Evolutionary conservation across 2,113 vertebrate genomes (phyloP).

Genomic region (Lepidothrix coronata): DNA sequence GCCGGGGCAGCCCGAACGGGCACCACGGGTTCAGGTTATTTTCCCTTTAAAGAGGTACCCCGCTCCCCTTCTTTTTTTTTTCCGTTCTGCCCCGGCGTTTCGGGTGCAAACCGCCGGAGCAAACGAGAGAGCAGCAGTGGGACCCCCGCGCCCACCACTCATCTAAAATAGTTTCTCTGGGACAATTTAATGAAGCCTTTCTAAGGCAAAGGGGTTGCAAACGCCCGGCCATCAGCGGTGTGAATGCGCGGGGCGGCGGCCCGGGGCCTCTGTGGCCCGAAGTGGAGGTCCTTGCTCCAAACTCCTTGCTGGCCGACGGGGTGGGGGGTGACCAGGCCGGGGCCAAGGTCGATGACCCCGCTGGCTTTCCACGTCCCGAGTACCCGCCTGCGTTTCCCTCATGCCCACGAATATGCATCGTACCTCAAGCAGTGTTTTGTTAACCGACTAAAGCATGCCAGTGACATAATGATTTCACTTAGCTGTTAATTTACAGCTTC

Average conservation of each 20-base stretch:
- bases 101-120: too few species aligned
- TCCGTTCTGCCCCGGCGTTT: background rate
- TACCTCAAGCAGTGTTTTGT: background rate
- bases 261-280: too few species aligned
- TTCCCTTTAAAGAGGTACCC: background rate
- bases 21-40: background rate
- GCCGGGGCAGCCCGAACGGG: background rate
- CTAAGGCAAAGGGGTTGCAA: background rate
- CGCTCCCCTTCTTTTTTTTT: too few species aligned
- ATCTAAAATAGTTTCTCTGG: background rate
- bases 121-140: background rate
- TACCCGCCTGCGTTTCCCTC: background rate
- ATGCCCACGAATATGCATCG: background rate
- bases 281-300: background rate
- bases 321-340: background rate
- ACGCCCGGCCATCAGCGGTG: background rate
- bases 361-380: background rate
- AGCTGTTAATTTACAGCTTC: constrained; percentile 30
- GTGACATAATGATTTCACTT: constrained; percentile 7
- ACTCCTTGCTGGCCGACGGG: too few species aligned
- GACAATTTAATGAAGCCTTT: background rate
- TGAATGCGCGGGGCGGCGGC: background rate
- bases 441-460: background rate
- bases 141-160: background rate
- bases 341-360: background rate